Evolutionary conservation across 1,140 invertebrate species (phyloP).

Genomic region (Phymastichus coffea): DNA sequence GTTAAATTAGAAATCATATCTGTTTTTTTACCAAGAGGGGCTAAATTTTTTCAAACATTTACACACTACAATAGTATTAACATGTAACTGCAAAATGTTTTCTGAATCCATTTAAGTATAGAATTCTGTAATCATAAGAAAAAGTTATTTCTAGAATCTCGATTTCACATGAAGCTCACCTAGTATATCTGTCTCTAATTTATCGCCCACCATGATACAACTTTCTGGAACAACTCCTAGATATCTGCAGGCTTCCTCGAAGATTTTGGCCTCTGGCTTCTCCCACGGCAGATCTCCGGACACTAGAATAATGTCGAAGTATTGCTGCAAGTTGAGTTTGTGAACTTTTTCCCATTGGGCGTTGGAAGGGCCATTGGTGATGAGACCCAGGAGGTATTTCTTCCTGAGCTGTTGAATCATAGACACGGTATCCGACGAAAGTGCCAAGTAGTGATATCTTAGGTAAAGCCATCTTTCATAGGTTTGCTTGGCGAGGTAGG

Average conservation of each 20-base stretch:
- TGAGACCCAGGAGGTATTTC: slow-evolving; percentile 73
- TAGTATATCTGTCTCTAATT: slow-evolving; percentile 79
- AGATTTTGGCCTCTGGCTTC: slow-evolving; percentile 78
- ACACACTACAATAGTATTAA: slow-evolving; percentile 14
- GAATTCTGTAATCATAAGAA: slow-evolving; percentile 29
- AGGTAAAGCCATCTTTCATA: slow-evolving; percentile 75
- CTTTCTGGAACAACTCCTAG: slow-evolving; percentile 69
- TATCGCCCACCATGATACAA: slow-evolving; percentile 85
- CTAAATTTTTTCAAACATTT: slow-evolving; percentile 10
- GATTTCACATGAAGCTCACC: slow-evolving; percentile 39
- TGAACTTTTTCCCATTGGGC: slow-evolving; percentile 85
- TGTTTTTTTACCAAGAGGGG: slow-evolving; percentile 14
- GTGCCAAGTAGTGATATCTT: slow-evolving; percentile 70
- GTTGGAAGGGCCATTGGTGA: slow-evolving; percentile 80
- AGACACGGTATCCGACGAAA: slow-evolving; percentile 64
- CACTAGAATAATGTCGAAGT: slow-evolving; percentile 78
- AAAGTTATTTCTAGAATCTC: slow-evolving; percentile 15
- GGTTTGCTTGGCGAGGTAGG: slow-evolving; percentile 67
- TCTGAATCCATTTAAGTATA: slow-evolving; percentile 16
- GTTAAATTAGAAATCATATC: slow-evolving; percentile 24
- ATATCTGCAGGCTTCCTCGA: slow-evolving; percentile 72
- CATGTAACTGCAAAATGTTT: slow-evolving; percentile 19
- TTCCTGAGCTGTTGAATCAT: slow-evolving; percentile 67
- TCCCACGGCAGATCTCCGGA: slow-evolving; percentile 82
- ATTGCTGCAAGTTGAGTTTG: slow-evolving; percentile 64